phyloP scores from a whole-genome alignment of 1,140 invertebrate genomes.

The Drosophila melanica region DNA sequence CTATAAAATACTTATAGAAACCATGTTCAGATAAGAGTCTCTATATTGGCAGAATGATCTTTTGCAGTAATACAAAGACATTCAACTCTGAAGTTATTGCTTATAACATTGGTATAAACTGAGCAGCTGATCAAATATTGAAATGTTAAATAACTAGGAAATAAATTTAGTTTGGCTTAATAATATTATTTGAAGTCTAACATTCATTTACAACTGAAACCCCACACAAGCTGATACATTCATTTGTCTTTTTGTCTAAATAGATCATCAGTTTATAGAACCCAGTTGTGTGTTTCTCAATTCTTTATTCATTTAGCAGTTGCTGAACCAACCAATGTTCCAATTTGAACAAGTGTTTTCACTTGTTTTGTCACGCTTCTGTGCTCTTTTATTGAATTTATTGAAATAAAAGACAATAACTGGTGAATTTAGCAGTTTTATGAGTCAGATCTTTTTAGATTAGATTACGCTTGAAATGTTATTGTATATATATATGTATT shows the following conservation, averaged over 20 bases:
- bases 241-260: constrained; percentile 6
- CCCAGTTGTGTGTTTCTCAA: constrained; percentile 10
- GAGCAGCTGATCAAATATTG: constrained; percentile 66
- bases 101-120: constrained; percentile 33
- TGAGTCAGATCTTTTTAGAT: constrained; percentile 64
- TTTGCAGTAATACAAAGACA: neutral
- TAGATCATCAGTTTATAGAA: constrained; percentile 6
- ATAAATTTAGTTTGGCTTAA: neutral
- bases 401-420: constrained; percentile 59
- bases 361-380: constrained; percentile 61
- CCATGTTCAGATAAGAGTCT: neutral
- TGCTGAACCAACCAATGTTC: constrained; percentile 16
- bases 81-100: neutral
- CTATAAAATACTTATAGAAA: neutral
- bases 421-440: constrained; percentile 40
- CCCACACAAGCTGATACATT: neutral
- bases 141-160: constrained; percentile 33
- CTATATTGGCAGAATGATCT: constrained; percentile 5
- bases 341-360: constrained; percentile 67
- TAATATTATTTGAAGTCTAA: neutral
- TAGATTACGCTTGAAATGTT: constrained; percentile 52
- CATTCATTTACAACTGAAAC: neutral
- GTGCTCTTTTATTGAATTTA: constrained; percentile 37
- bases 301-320: constrained; percentile 16
- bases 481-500: constrained; percentile 9